Base-by-base conservation (phyloP, 2,113 vertebrate species). In the Pelecanus crispus region DNA sequence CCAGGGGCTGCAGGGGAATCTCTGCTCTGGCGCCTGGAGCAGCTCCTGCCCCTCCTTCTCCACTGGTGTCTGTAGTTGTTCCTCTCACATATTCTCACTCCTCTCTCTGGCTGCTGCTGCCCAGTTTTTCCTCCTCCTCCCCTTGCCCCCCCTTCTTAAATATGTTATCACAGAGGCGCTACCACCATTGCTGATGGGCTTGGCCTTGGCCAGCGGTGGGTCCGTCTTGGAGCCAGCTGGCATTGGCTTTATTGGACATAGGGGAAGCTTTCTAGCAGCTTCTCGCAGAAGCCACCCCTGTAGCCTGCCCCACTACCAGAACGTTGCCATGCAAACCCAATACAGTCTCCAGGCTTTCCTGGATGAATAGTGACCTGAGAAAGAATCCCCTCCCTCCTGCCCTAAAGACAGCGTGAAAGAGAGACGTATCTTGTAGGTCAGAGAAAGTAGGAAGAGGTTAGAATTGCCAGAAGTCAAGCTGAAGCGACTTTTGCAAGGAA, bases 191-290 rank as follows among this genome's bases (percentile, higher is more conserved):
- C n/a, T 61, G n/a, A 61, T 61, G 14, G 58, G n/a, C 58, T 61
- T 10, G 2, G n/a, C n/a, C 24, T 61, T 61, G n/a, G 58, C 58
- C 58, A 7, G 22, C 1, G 1, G 22, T 0, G 1, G n/a, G n/a
- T 61, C n/a, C 3, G 1, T 25, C n/a, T 61, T 61, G 58, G 53
- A 61, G 58, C n/a, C 7, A 3, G 15, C n/a, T 36, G 58, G 58
- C 24, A 26, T 7, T 36, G n/a, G 58, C 22, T 36, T 10, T 10
- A 17, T 36, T 3, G 14, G 58, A 36, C 24, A 61, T 10, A 11
- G 14, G n/a, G 58, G 34, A 61, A 36, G 14, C n/a, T 61, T 61
- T 25, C 58, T 17, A 25, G n/a, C 10, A 61, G 58, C 24, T 25
- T 36, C n/a, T 34, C 22, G 26, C 24, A 61, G 58, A 36, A 61